Base-by-base conservation (phyloP, 2,888 invertebrate genomes). In the Theretra japonica region DNA sequence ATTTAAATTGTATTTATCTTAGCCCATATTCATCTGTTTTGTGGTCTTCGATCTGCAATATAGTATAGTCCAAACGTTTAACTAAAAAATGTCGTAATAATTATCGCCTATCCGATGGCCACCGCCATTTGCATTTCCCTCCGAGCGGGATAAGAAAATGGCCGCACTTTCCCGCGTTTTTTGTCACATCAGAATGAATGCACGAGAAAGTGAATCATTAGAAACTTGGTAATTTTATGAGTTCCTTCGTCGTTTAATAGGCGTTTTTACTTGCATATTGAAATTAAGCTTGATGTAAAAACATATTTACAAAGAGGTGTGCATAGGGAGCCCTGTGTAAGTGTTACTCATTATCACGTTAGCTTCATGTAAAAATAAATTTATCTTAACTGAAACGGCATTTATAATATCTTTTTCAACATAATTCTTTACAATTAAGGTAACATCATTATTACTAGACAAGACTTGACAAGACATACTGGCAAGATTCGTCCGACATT, bases 191-290 rank as follows among this genome's bases (percentile, higher is more conserved):
- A 78, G 80, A 82, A 83, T 83, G 82, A 83, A 81, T 85, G 80
- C 82, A 79, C 73, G 84, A 77, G 90, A 90, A 90, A 90, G 88
- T 88, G 79, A 88, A 88, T 86, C 87, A 88, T 90, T 89, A 90
- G 87, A 89, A 88, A 88, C 80, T 78, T 53, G 77, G 76, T 83
- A 78, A 78, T 80, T 80, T 75, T 78, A 79, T 75, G 77, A 77
- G 78, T 82, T 80, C 77, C 78, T 58, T 58, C 30, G 28, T 28
- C 69, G 60, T 60, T 60, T 25, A 30, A 30, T 68, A 50, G 57
- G 7, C 59, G 69, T 60, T 69, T 68, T 69, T 68, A 33, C 53
- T 53, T 33, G 50, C 53, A 21, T 59, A 68, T 68, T 71, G 28
- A 59, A 57, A 68, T 68, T 53, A 33, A 65, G 41, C 41, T 65